phyloP scores from a whole-genome alignment of 2,113 vertebrate species.

The Cavia aperea region DNA sequence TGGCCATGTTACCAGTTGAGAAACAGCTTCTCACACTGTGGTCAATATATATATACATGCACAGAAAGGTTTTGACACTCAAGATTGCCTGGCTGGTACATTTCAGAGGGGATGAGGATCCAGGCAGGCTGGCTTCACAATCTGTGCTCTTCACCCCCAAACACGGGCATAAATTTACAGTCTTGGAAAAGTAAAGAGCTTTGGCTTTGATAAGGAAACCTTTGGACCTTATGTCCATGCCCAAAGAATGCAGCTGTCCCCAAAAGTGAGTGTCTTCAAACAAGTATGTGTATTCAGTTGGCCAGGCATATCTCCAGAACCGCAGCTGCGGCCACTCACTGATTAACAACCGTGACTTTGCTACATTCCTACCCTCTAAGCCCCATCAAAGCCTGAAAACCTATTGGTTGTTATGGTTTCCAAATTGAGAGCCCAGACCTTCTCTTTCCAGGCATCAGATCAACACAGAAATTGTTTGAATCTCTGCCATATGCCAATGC shows the following conservation, averaged over 20 bases:
- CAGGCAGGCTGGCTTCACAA: not conserved
- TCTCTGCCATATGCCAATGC: constrained; percentile 11
- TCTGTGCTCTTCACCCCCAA: not conserved
- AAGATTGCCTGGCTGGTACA: not conserved
- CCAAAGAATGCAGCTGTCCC: not conserved
- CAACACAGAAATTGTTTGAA: constrained; percentile 33
- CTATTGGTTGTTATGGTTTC: constrained; percentile 31
- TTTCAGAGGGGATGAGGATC: not conserved
- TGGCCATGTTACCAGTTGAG: not conserved
- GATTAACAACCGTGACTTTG: not conserved
- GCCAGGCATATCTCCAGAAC: not conserved
- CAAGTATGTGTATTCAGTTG: not conserved
- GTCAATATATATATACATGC: not conserved
- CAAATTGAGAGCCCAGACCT: constrained; percentile 35
- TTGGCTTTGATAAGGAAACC: not conserved
- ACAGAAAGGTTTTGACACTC: not conserved
- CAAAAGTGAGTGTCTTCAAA: not conserved
- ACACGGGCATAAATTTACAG: not conserved
- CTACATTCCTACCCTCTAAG: not conserved
- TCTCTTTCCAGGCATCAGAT: constrained; percentile 32
- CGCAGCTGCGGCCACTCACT: not conserved
- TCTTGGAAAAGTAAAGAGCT: not conserved
- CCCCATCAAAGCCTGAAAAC: not conserved
- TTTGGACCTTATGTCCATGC: not conserved
- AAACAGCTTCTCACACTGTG: accelerated